phyloP scores from a whole-genome alignment of 30 jellyfish, hydroid and myxozoan genomes.

The Hydractinia symbiolongicarpus region DNA sequence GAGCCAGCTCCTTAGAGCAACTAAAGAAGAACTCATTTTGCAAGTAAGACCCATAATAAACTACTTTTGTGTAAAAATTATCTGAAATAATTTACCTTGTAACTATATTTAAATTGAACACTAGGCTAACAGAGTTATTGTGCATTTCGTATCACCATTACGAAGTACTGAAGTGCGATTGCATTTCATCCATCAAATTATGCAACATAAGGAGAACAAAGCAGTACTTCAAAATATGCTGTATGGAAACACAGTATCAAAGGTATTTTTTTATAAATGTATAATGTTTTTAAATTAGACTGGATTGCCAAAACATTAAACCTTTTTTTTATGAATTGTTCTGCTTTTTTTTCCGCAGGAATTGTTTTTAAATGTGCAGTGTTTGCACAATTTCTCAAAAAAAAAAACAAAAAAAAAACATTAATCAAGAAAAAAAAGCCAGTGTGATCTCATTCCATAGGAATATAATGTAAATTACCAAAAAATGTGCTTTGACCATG shows the following conservation, averaged over 20 bases:
- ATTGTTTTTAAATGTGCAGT: too few relatives aligned
- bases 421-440: too few relatives aligned
- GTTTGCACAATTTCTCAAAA: too few relatives aligned
- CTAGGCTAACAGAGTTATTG: conserved; percentile 53
- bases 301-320: too few relatives aligned
- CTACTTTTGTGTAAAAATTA: background rate
- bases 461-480: too few relatives aligned
- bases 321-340: too few relatives aligned
- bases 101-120: background rate
- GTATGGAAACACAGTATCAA: conserved; percentile 52
- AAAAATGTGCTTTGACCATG: too few relatives aligned
- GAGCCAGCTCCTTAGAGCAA: conserved; percentile 51
- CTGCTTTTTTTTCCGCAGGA: too few relatives aligned
- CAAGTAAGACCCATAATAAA: conserved; percentile 43
- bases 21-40: conserved; percentile 62
- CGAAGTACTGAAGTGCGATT: conserved; percentile 61
- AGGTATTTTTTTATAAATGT: conserved; percentile 39
- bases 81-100: background rate
- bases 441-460: too few relatives aligned
- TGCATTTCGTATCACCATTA: conserved; percentile 66
- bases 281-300: too few relatives aligned
- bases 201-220: conserved; percentile 25
- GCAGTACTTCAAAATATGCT: conserved; percentile 46
- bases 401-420: too few relatives aligned
- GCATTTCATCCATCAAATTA: conserved; percentile 37